Percentiles rank a stretch among this genome's conserved stretches.
Evolutionary conservation across 2,113 vertebrate species (phyloP).

Genomic region (Oryzias celebensis): DNA sequence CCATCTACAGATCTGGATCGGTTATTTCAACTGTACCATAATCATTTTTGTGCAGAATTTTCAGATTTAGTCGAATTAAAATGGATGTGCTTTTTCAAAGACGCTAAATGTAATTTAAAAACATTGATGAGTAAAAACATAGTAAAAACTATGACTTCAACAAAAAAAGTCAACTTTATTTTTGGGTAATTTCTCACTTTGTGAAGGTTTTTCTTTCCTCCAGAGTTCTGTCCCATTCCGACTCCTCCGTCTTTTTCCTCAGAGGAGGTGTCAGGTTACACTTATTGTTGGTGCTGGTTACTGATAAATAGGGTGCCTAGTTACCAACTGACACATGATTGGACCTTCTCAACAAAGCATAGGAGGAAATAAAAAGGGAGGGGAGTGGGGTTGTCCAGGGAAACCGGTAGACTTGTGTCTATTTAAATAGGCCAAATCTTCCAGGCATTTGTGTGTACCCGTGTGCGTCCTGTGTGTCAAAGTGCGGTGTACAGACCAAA

Average conservation of each 20-base stretch:
- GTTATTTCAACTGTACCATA: background rate
- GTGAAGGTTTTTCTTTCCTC: slow-evolving; percentile 9
- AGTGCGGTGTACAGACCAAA: slow-evolving; percentile 29
- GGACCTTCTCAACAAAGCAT: slow-evolving; percentile 68
- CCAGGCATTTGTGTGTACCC: slow-evolving; percentile 35
- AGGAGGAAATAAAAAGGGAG: background rate
- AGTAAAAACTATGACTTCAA: background rate
- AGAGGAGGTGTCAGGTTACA: slow-evolving; percentile 66
- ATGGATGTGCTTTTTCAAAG: background rate
- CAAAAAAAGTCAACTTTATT: background rate
- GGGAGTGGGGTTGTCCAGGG: slow-evolving; percentile 45
- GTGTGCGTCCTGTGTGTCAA: slow-evolving; percentile 18
- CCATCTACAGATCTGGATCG: slow-evolving; percentile 1
- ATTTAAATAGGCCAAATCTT: slow-evolving; percentile 59
- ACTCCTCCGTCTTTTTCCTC: slow-evolving; percentile 47
- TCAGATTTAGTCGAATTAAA: background rate
- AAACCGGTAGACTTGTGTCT: slow-evolving; percentile 67
- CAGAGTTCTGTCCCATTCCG: slow-evolving; percentile 28
- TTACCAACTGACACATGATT: slow-evolving; percentile 65
- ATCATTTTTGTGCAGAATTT: accelerated
- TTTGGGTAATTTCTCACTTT: slow-evolving; percentile 2
- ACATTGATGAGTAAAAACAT: background rate
- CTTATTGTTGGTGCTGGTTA: slow-evolving; percentile 74
- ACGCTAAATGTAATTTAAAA: background rate
- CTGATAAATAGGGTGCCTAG: slow-evolving; percentile 77